Percentiles rank a stretch among this genome's conserved stretches.
These are phyloP conservation scores for Campylomormyrus tamandua DNA, from an alignment of 2,113 vertebrate species.

Conservation along the genomic window DNA sequence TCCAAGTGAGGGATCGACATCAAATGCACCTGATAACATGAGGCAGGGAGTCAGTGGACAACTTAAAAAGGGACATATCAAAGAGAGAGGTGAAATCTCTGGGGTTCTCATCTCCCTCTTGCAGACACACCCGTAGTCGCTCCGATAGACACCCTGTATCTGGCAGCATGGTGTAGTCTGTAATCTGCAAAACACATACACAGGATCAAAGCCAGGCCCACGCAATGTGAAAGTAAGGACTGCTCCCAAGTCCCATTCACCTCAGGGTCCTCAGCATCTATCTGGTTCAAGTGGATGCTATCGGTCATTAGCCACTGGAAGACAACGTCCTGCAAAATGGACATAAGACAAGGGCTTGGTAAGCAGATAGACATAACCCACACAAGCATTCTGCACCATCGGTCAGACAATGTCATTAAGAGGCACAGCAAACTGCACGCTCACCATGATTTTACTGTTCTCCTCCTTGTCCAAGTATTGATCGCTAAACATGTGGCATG, in stretches of 20 bases:
- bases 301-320: conserved; percentile 92
- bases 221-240: neutral
- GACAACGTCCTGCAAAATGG: conserved; percentile 75
- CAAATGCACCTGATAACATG: conserved; percentile 80
- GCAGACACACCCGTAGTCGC: conserved; percentile 78
- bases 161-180: conserved; percentile 89
- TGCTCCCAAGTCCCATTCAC: conserved; percentile 52
- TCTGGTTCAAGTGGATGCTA: conserved; percentile 83
- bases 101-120: conserved; percentile 89
- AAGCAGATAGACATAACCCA: neutral
- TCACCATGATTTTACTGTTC: conserved; percentile 90
- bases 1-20: neutral
- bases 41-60: conserved; percentile 79
- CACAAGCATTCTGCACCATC: neutral
- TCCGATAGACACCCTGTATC: conserved; percentile 76
- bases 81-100: conserved; percentile 89
- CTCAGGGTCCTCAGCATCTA: conserved; percentile 90
- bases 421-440: neutral
- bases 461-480: conserved; percentile 97
- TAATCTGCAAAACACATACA: conserved; percentile 65
- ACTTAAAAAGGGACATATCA: conserved; percentile 73
- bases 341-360: neutral
- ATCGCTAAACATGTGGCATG: conserved; percentile 93
- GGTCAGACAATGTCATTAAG: neutral
- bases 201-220: neutral